Conservation (phyloP, 2,888 invertebrate species). For the Acrobasis consociella region DNA sequence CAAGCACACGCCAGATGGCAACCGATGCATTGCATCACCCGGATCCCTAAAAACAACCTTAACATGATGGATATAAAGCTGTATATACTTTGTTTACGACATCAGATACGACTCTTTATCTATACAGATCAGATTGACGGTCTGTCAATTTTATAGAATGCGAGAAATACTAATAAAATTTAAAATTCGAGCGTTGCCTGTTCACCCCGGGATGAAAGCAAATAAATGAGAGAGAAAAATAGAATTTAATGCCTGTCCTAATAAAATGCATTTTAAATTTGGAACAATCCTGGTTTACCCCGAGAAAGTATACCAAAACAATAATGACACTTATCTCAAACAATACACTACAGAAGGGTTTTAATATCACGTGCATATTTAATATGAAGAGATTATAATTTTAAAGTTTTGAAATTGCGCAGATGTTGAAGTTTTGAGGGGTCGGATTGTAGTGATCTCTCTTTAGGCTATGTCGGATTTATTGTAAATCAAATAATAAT, state of each 20-base stretch:
- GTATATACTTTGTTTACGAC: background rate
- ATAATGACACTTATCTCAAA: background rate
- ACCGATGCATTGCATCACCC: background rate
- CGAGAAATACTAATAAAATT: conserved; percentile 28
- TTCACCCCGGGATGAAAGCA: conserved; percentile 1
- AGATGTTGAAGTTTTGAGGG: conserved; percentile 14
- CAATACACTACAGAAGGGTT: background rate
- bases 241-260: too few species aligned
- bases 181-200: conserved; percentile 7
- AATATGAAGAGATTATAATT: conserved; percentile 11
- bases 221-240: too few species aligned
- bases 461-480: background rate
- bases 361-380: background rate
- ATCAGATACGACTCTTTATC: background rate
- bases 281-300: too few species aligned
- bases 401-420: conserved; percentile 1
- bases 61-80: background rate
- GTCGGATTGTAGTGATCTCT: background rate
- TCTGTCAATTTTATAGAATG: conserved; percentile 24
- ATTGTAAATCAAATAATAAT: too few species aligned
- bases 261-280: too few species aligned
- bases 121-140: background rate
- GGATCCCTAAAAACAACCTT: background rate
- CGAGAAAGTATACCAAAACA: background rate
- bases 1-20: conserved; percentile 19